Conservation (phyloP, 2,888 invertebrate genomes). For the Pseudeuparius sepicola region DNA sequence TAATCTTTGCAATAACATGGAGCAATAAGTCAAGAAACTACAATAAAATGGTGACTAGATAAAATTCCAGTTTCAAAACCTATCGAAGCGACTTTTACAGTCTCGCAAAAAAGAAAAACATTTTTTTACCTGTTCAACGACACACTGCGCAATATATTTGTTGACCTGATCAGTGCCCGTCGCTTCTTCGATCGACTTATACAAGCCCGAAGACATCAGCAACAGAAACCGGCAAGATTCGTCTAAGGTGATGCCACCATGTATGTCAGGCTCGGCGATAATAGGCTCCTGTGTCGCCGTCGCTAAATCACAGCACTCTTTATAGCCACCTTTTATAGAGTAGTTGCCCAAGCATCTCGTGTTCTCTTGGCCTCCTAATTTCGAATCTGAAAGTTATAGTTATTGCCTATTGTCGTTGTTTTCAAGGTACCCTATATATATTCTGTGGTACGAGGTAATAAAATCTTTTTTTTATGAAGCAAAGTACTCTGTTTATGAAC, state of each 20-base stretch:
- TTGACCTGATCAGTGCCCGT: constrained; percentile 70
- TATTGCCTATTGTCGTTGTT: too few species aligned
- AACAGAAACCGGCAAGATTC: constrained; percentile 73
- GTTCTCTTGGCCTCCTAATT: constrained; percentile 68
- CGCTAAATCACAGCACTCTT: constrained; percentile 67
- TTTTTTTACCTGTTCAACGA: constrained; percentile 67
- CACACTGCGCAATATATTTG: constrained; percentile 67
- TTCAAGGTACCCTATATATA: too few species aligned
- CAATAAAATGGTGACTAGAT: constrained; percentile 4
- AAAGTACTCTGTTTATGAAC: constrained; percentile 12
- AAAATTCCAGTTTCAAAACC: too few species aligned
- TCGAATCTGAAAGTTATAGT: constrained; percentile 52
- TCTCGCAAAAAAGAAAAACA: too few species aligned
- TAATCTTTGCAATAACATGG: too few species aligned
- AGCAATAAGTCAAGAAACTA: constrained; percentile 4
- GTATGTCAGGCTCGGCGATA: constrained; percentile 73
- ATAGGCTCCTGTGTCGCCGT: constrained; percentile 67
- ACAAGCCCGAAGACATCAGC: constrained; percentile 77
- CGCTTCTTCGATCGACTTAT: constrained; percentile 73
- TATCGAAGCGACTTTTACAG: too few species aligned
- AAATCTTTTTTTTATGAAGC: constrained; percentile 4
- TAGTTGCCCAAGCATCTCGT: constrained; percentile 85
- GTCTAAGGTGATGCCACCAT: constrained; percentile 69
- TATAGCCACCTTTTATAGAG: constrained; percentile 74
- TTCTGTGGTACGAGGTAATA: too few species aligned